Evolutionary conservation across 2,888 invertebrate genomes (phyloP), one percentile per base, ranked within the genome.

Genomic region (Drosophila meridiana): DNA sequence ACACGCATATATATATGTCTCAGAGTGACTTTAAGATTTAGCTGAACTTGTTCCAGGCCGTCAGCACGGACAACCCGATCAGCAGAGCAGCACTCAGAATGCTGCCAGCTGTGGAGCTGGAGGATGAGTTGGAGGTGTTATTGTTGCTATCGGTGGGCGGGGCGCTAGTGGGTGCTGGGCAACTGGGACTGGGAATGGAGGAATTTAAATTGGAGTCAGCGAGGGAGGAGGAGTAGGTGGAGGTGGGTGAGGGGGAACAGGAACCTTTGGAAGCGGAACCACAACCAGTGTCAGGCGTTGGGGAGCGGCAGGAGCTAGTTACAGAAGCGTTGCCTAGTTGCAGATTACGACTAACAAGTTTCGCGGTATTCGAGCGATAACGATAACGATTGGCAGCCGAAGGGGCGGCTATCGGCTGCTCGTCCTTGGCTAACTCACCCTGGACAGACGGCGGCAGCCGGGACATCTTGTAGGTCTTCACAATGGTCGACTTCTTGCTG

Each of bases 81-180:
- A 93, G 82, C 76, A 92, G 86, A 69, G 92, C 89, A 60, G 92
- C 87, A 81, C 92, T 90, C 79, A 92, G 64, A 69, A 91, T 85
- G 78, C 81, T 87, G 80, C 94, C 94, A 93, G 94, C 94, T 85
- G 94, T 93, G 61, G 83, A 79, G 69, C 74, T 72, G 61, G 83
- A 63, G 64, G 82, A 75, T 14, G 68, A 14, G n/a, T 55, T 48
- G 32, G 43, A 38, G 14, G 59, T 38, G 28, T 80, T 78, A 58
- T 80, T 78, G 47, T 80, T 75, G 74, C 62, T 69, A 68, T 78
- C 74, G 53, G 47, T 65, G 28, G 11, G 53, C 58, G 34, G 47
- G 9, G 65, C 26, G 53, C 36, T 38, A 9, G 53, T 52, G 2
- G 48, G 53, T 53, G 55, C 57, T 34, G 34, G 45, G 56, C 56